Evolutionary conservation across 2,888 invertebrate species (phyloP), one percentile per base, ranked within the genome.

Genomic region (Morpho achilles): DNA sequence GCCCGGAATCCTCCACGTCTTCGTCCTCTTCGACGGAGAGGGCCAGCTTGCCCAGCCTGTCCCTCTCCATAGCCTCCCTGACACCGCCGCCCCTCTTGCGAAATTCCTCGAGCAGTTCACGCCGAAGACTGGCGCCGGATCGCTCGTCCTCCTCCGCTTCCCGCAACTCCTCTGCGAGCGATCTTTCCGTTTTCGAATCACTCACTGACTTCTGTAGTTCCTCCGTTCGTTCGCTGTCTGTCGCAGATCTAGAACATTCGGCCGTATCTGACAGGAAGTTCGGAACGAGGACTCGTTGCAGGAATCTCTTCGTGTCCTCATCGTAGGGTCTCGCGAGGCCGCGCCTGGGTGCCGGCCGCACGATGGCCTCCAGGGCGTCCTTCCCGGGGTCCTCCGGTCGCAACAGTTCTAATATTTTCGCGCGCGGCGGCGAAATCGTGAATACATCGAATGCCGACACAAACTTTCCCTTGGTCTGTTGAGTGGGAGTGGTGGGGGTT

Each of bases 21-120:
- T 84, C 87, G 67, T 89, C 90, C 9, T 86, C 85, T 65, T 90
- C 91, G 66, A 89, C 87, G 0, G 90, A 77, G 55, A 91, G 71
- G 56, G 91, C 91, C 62, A 91, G 70, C 62, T 80, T 80, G 6
- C 82, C 90, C 61, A 90, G 63, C 50, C 86, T 77, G 59, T 89
- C 90, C 55, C 90, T 72, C 63, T 91, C 88, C 64, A 80, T 74
- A 8, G 86, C 80, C 22, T 81, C 85, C 32, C 73, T 70, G 9
- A 75, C 67, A 0, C 78, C 75, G 5, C 76, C 83, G 0, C 75
- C 75, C 6, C 78, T 74, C 43, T 70, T 72, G 39, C 76, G 67
- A 58, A 79, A 78, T 53, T 84, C 82, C 16, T 75, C 62, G 23
- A 80, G 61, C 53, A 80, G 57, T 9, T 82, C 81, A 8, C 72